Evolutionary conservation across 1,140 invertebrate genomes (phyloP).

Genomic region (Trichonephila inaurata): DNA sequence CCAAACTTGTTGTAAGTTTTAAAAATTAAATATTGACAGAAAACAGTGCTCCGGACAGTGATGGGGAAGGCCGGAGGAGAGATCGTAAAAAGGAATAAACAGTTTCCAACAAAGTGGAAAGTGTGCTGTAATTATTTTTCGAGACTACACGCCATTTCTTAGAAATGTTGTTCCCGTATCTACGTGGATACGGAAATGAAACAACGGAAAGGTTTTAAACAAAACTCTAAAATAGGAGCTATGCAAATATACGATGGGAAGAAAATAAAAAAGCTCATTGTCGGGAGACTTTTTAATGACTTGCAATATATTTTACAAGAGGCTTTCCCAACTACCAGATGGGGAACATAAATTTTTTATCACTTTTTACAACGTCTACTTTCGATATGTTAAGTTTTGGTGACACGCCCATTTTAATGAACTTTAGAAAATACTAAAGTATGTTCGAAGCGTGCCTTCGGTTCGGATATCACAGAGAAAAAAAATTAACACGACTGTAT

Average conservation of each 20-base stretch:
- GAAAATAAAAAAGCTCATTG: slow-evolving; percentile 39
- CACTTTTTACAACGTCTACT: slow-evolving; percentile 18
- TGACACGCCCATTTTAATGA: slow-evolving; percentile 66
- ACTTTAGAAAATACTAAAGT: slow-evolving; percentile 45
- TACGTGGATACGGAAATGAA: slow-evolving; percentile 70
- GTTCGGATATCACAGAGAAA: not conserved
- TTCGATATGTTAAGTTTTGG: slow-evolving; percentile 43
- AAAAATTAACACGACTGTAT: not conserved
- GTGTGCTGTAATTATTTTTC: slow-evolving; percentile 33
- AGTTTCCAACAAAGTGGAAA: slow-evolving; percentile 42
- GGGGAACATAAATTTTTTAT: slow-evolving; percentile 64
- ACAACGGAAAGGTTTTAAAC: slow-evolving; percentile 72
- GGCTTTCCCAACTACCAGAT: not conserved
- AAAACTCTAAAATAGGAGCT: slow-evolving; percentile 66
- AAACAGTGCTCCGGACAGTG: not conserved
- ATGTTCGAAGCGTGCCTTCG: not conserved
- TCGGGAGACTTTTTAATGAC: slow-evolving; percentile 66
- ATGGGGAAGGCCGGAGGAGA: not conserved
- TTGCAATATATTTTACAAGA: slow-evolving; percentile 65
- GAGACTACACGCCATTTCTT: slow-evolving; percentile 48
- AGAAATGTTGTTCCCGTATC: slow-evolving; percentile 63
- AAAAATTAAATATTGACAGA: slow-evolving; percentile 71
- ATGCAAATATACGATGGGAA: slow-evolving; percentile 54
- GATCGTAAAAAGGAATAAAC: slow-evolving; percentile 48
- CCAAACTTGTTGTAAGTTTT: slow-evolving; percentile 40